A percentile compares a stretch with the other conserved stretches of the same genome.
These are phyloP conservation scores for Lonchura striata DNA, from an alignment of 2,113 vertebrate species.

Conservation along the genomic window DNA sequence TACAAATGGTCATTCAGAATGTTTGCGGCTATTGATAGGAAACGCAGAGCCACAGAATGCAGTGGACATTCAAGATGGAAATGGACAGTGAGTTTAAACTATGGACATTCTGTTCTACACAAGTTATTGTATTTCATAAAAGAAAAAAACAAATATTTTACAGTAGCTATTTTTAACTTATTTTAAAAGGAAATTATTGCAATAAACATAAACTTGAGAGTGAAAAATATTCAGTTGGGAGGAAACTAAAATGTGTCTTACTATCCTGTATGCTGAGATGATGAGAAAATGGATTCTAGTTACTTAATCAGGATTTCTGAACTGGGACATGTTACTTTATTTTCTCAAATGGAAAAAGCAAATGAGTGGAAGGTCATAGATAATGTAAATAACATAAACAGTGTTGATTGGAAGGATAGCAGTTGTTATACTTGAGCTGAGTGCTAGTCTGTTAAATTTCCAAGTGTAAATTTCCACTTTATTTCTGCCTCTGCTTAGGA, in stretches of 20 bases:
- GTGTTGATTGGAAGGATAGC: not conserved
- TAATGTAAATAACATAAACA: not conserved
- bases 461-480: not conserved
- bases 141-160: not conserved
- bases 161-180: not conserved
- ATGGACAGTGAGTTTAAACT: slow-evolving; percentile 89
- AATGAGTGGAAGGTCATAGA: not conserved
- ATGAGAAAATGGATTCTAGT: not conserved
- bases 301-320: not conserved
- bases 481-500: slow-evolving; percentile 74
- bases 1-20: slow-evolving; percentile 96
- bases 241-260: not conserved
- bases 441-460: not conserved
- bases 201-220: not conserved
- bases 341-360: not conserved
- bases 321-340: not conserved
- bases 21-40: slow-evolving; percentile 93
- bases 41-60: slow-evolving; percentile 92
- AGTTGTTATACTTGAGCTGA: not conserved
- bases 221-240: not conserved
- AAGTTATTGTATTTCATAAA: not conserved
- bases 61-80: slow-evolving; percentile 94
- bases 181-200: not conserved
- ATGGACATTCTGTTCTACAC: not conserved
- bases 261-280: not conserved